Percentiles rank a stretch among this genome's conserved stretches.
phyloP scores from a whole-genome alignment of 1,140 invertebrate species.

The Diachasmimorpha longicaudata region DNA sequence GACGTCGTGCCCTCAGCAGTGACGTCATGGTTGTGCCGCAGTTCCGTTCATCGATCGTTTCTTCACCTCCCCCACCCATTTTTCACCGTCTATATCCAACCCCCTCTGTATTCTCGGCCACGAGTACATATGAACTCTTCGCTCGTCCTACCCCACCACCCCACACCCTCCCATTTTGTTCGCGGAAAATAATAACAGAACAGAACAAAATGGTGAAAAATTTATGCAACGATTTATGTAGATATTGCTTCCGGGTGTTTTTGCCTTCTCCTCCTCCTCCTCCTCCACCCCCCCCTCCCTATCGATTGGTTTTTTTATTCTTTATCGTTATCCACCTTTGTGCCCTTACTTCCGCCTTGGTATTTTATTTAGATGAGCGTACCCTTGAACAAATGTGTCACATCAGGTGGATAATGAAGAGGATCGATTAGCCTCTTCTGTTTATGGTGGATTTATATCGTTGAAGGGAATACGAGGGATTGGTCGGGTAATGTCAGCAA shows the following conservation, averaged over 20 bases:
- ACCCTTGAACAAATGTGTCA: not conserved
- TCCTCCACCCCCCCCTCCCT: too few relatives aligned
- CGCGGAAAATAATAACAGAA: not conserved
- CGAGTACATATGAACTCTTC: not conserved
- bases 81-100: not conserved
- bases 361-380: not conserved
- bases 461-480: not conserved
- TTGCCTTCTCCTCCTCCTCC: too few relatives aligned
- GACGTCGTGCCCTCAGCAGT: constrained; percentile 57
- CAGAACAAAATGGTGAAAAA: not conserved
- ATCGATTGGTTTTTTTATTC: not conserved
- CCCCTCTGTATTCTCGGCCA: not conserved
- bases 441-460: not conserved
- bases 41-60: constrained; percentile 58
- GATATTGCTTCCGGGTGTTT: not conserved
- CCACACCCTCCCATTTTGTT: not conserved
- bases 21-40: constrained; percentile 60
- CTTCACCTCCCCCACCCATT: constrained; percentile 13
- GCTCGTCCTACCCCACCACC: too few relatives aligned
- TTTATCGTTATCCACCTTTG: not conserved
- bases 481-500: not conserved
- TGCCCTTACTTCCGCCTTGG: not conserved
- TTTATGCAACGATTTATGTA: not conserved
- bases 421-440: not conserved
- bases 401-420: not conserved